These are phyloP conservation scores for Cervus canadensis DNA, from an alignment of 2,113 vertebrate genomes.

Conservation along the genomic window DNA sequence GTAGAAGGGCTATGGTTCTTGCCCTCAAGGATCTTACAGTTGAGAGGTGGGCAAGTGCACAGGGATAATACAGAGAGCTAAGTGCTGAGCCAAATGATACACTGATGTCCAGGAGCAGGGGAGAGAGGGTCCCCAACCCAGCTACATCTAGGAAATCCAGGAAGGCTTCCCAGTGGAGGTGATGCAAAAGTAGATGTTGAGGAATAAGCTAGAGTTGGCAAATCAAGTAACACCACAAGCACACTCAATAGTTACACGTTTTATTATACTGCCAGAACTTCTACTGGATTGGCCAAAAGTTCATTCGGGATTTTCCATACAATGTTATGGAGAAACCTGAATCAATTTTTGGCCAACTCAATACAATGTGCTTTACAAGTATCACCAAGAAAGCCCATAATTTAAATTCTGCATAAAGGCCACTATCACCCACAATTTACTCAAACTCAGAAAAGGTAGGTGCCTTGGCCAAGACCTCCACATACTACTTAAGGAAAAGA, in stretches of 20 bases:
- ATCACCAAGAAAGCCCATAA: background rate
- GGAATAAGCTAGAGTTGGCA: background rate
- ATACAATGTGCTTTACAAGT: background rate
- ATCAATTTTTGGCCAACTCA: background rate
- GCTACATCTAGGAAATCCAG: background rate
- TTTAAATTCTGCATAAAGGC: background rate
- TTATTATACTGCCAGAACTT: background rate
- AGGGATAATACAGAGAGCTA: rapidly evolving
- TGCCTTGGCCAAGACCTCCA: background rate
- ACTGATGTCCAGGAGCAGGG: background rate
- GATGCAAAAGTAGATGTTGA: background rate
- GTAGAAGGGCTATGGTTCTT: background rate
- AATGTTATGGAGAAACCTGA: background rate
- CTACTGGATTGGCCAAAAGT: background rate
- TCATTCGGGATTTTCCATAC: background rate
- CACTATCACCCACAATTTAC: background rate
- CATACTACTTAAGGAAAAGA: background rate
- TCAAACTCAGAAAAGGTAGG: background rate
- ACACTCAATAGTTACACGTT: rapidly evolving
- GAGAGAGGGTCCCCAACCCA: background rate
- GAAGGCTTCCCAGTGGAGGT: background rate
- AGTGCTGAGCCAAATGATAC: rapidly evolving
- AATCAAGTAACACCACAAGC: background rate
- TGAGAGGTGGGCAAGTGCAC: background rate
- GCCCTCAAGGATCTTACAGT: background rate